Evolutionary conservation across 2,797 vertebrate species (phyloP).

Genomic region (Pangasius sanitwongsei): DNA sequence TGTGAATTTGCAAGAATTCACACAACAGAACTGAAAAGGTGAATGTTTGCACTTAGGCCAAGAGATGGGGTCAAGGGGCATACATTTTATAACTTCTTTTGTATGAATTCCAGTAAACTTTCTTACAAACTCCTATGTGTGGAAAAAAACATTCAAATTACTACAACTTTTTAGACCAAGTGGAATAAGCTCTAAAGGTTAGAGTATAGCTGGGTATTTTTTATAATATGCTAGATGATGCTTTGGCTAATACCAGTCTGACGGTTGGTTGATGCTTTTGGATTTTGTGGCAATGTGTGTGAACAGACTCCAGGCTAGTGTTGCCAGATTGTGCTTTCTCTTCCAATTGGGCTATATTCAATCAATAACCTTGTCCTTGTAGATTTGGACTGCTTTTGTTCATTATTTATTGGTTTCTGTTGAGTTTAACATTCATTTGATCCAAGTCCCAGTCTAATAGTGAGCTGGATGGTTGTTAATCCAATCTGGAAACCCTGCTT

Average conservation of each 20-base stretch:
- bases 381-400: neutral
- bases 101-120: neutral
- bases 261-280: slow-evolving; percentile 19
- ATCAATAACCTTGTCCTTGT: slow-evolving; percentile 12
- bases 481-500: neutral
- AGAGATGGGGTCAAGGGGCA: neutral
- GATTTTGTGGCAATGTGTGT: slow-evolving; percentile 23
- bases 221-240: neutral
- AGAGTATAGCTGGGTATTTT: slow-evolving; percentile 7
- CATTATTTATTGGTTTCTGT: neutral
- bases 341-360: slow-evolving; percentile 11
- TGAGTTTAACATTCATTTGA: neutral
- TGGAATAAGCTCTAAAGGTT: neutral
- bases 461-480: slow-evolving; percentile 12
- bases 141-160: neutral
- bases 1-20: neutral
- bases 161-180: neutral
- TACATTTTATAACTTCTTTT: neutral
- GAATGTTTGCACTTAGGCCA: neutral
- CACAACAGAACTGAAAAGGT: neutral
- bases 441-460: neutral
- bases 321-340: slow-evolving; percentile 6
- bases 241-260: slow-evolving; percentile 15
- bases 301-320: slow-evolving; percentile 31
- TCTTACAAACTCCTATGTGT: neutral